Evolutionary conservation across 2,888 invertebrate genomes (phyloP).

Genomic region (Elysia crispata): DNA sequence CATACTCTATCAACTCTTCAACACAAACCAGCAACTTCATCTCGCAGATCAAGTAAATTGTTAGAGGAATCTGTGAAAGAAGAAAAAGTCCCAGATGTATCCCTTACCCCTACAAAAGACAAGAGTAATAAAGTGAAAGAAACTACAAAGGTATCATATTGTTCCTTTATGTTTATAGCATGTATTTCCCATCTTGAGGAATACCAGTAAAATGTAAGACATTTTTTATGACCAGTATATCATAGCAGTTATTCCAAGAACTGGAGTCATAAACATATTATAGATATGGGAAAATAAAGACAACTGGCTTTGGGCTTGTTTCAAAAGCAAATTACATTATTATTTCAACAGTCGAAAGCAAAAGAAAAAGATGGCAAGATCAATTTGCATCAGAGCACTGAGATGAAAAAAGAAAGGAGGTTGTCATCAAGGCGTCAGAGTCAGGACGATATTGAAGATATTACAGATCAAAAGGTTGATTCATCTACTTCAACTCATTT

Average conservation of each 20-base stretch:
- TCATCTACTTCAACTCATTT: background rate
- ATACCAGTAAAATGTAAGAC: background rate
- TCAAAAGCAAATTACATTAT: too few relatives aligned
- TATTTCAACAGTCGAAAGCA: conserved; percentile 27
- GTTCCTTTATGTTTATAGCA: too few relatives aligned
- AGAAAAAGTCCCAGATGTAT: conserved; percentile 21
- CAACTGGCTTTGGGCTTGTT: too few relatives aligned
- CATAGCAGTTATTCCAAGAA: background rate
- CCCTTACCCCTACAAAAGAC: conserved; percentile 24
- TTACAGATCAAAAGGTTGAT: conserved; percentile 17
- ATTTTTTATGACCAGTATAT: background rate
- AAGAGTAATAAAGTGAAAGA: conserved; percentile 40
- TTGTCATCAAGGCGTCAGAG: conserved; percentile 42
- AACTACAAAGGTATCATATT: background rate
- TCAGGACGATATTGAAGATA: conserved; percentile 37
- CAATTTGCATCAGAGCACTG: conserved; percentile 13
- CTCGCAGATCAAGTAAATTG: conserved; percentile 55
- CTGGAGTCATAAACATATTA: background rate
- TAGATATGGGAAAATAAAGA: background rate
- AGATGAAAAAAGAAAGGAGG: conserved; percentile 44
- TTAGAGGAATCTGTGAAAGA: conserved; percentile 49
- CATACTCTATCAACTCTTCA: too few relatives aligned
- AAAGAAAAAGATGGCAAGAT: conserved; percentile 47
- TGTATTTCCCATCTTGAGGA: too few relatives aligned
- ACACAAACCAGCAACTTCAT: conserved; percentile 49